Evolutionary conservation across 1,140 invertebrate genomes (phyloP).

Genomic region (Laodelphax striatellus): DNA sequence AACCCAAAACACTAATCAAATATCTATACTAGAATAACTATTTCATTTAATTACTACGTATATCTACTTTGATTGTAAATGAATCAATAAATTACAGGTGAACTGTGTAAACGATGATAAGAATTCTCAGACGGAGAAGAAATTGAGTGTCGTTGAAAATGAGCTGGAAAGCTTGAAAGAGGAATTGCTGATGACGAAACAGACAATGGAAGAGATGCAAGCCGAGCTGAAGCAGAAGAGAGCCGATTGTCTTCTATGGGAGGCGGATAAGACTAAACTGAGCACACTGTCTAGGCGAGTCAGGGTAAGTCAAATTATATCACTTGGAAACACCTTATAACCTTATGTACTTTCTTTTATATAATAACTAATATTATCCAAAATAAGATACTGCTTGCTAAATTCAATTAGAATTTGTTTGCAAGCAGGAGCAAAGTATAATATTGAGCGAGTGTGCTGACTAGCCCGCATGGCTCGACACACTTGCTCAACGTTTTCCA

Average conservation of each 20-base stretch:
- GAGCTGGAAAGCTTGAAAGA: slow-evolving; percentile 9
- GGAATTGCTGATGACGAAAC: slow-evolving; percentile 11
- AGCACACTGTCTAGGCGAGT: neutral
- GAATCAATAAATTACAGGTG: neutral
- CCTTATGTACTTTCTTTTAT: no score
- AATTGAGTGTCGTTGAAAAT: neutral
- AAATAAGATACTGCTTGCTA: no score
- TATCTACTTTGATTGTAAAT: neutral
- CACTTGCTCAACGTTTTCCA: no score
- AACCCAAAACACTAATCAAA: no score
- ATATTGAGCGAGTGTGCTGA: no score
- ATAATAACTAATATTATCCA: no score
- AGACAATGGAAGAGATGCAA: slow-evolving; percentile 14
- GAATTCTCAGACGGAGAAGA: neutral
- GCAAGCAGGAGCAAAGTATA: no score
- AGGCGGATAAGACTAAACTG: slow-evolving; percentile 18
- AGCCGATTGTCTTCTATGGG: slow-evolving; percentile 13
- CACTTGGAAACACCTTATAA: no score
- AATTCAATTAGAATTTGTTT: no score
- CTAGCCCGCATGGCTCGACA: no score
- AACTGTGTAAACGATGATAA: neutral
- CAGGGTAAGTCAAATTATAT: neutral
- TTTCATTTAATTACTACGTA: neutral
- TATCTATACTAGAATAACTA: no score
- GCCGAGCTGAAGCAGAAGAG: slow-evolving; percentile 14